Percentiles rank a stretch among this genome's conserved stretches.
Conservation (phyloP, 2,113 vertebrate genomes). For the Lepus americanus region DNA sequence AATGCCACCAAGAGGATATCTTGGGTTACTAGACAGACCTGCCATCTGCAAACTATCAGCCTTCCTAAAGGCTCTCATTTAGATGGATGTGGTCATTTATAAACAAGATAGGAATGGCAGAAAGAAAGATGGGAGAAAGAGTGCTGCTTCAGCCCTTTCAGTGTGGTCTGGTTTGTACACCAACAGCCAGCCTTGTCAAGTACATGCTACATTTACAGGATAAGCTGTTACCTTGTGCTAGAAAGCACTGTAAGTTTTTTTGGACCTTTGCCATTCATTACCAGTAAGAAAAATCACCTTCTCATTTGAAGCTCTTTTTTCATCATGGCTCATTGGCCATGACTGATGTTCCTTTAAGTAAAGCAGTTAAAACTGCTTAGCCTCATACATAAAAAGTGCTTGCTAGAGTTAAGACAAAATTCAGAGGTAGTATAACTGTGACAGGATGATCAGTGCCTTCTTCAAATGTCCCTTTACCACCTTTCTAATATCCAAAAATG, state of each 20-base stretch:
- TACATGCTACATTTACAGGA: not conserved
- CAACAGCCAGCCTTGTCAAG: not conserved
- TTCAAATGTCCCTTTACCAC: not conserved
- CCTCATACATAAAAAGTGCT: not conserved
- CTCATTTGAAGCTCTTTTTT: slow-evolving; percentile 37
- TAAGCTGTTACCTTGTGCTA: not conserved
- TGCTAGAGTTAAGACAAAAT: slow-evolving; percentile 41
- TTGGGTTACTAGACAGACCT: not conserved
- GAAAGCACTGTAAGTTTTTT: slow-evolving; percentile 25
- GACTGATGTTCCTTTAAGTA: slow-evolving; percentile 70
- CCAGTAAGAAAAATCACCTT: slow-evolving; percentile 71
- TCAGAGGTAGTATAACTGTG: not conserved
- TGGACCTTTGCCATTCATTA: not conserved
- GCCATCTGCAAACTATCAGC: slow-evolving; percentile 54
- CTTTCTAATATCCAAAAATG: not conserved
- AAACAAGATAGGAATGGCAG: slow-evolving; percentile 45
- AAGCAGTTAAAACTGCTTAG: slow-evolving; percentile 72
- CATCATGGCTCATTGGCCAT: slow-evolving; percentile 59
- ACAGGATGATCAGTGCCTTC: not conserved
- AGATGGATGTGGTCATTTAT: slow-evolving; percentile 73
- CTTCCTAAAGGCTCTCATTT: slow-evolving; percentile 58
- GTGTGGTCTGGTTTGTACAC: not conserved
- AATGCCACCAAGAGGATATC: not conserved
- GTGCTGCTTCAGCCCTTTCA: slow-evolving; percentile 44
- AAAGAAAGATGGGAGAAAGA: slow-evolving; percentile 47